phyloP scores from a whole-genome alignment of 2,797 vertebrate species.

The Sebastes melanostomus region DNA sequence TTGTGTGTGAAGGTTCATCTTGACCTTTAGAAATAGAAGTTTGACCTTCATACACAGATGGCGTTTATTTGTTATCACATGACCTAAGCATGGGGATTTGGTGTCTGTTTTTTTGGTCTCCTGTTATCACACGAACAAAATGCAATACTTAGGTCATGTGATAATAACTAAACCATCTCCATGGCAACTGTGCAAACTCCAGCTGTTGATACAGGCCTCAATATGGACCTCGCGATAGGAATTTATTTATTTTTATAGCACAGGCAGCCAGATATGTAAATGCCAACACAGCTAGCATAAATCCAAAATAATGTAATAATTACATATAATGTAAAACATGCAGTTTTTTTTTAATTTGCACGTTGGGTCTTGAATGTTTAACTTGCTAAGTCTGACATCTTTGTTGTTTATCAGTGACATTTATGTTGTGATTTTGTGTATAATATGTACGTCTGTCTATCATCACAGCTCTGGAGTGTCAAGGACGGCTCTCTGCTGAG shows the following conservation, averaged over 20 bases:
- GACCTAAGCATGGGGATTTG: background rate
- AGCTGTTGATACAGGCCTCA: background rate
- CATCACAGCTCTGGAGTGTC: constrained; percentile 87
- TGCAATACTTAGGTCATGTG: background rate
- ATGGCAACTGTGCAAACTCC: background rate
- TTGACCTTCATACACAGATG: background rate
- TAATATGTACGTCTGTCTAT: background rate
- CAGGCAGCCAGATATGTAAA: background rate
- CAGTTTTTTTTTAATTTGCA: background rate
- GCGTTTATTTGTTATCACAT: background rate
- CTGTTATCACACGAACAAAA: background rate
- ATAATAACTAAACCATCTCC: background rate
- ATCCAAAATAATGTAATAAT: background rate
- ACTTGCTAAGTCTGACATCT: background rate
- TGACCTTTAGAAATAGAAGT: background rate
- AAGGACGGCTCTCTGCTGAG: constrained; percentile 84
- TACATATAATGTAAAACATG: background rate
- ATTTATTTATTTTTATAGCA: background rate
- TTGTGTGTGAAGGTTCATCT: background rate
- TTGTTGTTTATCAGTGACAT: background rate
- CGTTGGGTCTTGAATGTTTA: too few relatives aligned
- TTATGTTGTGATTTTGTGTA: background rate
- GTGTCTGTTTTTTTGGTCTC: too few relatives aligned
- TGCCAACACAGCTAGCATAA: background rate
- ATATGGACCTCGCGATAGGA: background rate